Base-by-base conservation (phyloP, 2,888 invertebrate genomes). In the Dexiosoma caninum region DNA sequence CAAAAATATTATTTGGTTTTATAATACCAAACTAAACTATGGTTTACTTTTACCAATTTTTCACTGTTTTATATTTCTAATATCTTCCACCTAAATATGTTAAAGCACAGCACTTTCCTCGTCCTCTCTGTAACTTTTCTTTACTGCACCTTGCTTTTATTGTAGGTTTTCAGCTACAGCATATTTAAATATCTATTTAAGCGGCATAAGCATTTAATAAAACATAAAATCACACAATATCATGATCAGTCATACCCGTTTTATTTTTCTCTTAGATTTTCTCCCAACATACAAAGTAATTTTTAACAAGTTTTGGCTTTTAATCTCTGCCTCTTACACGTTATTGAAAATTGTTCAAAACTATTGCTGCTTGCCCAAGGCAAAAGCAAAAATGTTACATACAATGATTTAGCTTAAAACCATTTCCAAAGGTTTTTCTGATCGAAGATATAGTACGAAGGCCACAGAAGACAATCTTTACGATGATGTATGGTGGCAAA, bases 401-500 rank as follows among this genome's bases (percentile, higher is more conserved):
- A 10, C 23, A 44, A 16, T 53, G 14, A 49, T 62, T 57, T 30
- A 6, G 14, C 64, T 57, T 49, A 64, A 70, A 62, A 55, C 55
- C 55, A 64, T 67, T 57, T 49, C 23, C 21, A 21, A 30, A 21
- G 55, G 40, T 57, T 64, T 60, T n/a, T 79, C 27, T 19, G 42
- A 42, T 53, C 27, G 8, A 9, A 21, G 64, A 75, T 79, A 21
- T 30, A 44, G 30, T 35, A 74, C 57, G 21, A 62, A 37, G 55
- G 35, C 55, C 42, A 66, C 51, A 51, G 46, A 40, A 40, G 53
- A 72, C 67, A 60, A 78, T 12, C 57, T 67, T 59, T 53, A 72
- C 16, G 23, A 16, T 77, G 62, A 78, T 69, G 72, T 74, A 62
- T 74, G 55, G 37, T 49, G 60, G 78, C 57, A 74, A 64, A 59